Evolutionary conservation across 2,888 invertebrate species (phyloP), one percentile per base, ranked within the genome.

Genomic region (Diploptera punctata): DNA sequence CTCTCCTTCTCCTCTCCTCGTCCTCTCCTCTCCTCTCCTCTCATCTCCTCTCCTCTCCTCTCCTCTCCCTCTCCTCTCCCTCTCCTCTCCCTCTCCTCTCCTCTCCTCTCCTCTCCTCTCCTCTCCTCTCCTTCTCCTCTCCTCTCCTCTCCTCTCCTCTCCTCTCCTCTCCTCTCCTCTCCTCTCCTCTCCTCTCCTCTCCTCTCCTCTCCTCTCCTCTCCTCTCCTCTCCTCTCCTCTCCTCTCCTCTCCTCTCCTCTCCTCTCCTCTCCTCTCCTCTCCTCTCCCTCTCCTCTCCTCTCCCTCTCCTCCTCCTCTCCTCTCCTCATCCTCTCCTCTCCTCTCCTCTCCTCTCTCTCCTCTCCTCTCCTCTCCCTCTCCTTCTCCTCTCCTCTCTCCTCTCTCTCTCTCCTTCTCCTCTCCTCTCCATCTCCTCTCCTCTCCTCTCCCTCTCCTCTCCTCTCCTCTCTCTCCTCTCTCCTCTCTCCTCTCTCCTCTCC

Each of bases 1-100:
- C n/a, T n/a, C n/a, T n/a, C n/a, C n/a, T n/a, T n/a, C n/a, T n/a
- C n/a, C n/a, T n/a, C n/a, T n/a, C n/a, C n/a, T n/a, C n/a, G n/a
- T n/a, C n/a, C n/a, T n/a, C n/a, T n/a, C n/a, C n/a, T n/a, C n/a
- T n/a, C n/a, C n/a, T n/a, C n/a, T n/a, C n/a, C n/a, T n/a, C n/a
- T n/a, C n/a, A n/a, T n/a, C n/a, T 26, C 26, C 54, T 54, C 21
- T 38, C 52, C 31, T 18, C 29, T 60, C 10, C 33, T 43, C 33
- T 33, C 49, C 33, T 3, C 49, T 49, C 61, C 68, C 38, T 65
- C 13, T 57, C 65, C 54, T 33, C 44, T 33, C 65, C 44, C 71
- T 16, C 44, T 43, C 57, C 69, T 57, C 60, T 47, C 62, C 31
- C 57, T 26, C 29, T 67, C 29, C 13, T n/a, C 62, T 26, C 67